These are phyloP conservation scores for Melanogrammus aeglefinus DNA, from an alignment of 2,797 vertebrate genomes.

Conservation along the genomic window DNA sequence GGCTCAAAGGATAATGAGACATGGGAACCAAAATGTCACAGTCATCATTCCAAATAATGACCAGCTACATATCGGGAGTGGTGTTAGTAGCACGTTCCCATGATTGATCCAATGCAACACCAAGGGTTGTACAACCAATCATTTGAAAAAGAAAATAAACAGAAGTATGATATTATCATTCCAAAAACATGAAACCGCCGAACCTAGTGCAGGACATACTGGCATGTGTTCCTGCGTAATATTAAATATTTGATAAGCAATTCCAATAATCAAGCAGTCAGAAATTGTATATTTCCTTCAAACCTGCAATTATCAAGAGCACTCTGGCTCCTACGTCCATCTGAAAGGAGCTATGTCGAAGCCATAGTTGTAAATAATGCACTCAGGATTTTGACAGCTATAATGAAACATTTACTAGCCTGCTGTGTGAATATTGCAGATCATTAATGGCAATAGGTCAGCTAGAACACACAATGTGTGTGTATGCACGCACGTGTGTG, in stretches of 20 bases:
- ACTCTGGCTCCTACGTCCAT: background rate
- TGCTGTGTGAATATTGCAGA: slow-evolving; percentile 62
- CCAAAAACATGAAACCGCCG: background rate
- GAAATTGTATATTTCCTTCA: background rate
- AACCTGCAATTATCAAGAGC: slow-evolving; percentile 1
- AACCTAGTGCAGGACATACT: background rate
- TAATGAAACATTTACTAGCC: slow-evolving; percentile 63
- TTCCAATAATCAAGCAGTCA: background rate
- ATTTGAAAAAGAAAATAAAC: slow-evolving; percentile 12
- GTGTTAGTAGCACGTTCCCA: background rate
- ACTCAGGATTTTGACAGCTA: slow-evolving; percentile 44
- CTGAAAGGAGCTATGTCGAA: background rate
- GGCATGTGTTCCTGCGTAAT: background rate
- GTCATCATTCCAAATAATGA: slow-evolving; percentile 58
- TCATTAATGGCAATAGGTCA: slow-evolving; percentile 59
- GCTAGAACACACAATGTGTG: slow-evolving; percentile 12
- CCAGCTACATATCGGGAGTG: background rate
- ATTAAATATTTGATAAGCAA: background rate
- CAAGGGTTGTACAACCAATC: background rate
- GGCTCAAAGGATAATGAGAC: slow-evolving; percentile 68
- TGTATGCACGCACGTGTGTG: slow-evolving; percentile 9
- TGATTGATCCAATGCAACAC: slow-evolving; percentile 15
- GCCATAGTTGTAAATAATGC: slow-evolving; percentile 55
- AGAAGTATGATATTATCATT: background rate
- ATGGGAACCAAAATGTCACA: slow-evolving; percentile 62